A percentile compares a stretch with the other conserved stretches of the same genome.
Evolutionary conservation across 2,888 invertebrate genomes (phyloP).

Genomic region (Mimas tiliae): DNA sequence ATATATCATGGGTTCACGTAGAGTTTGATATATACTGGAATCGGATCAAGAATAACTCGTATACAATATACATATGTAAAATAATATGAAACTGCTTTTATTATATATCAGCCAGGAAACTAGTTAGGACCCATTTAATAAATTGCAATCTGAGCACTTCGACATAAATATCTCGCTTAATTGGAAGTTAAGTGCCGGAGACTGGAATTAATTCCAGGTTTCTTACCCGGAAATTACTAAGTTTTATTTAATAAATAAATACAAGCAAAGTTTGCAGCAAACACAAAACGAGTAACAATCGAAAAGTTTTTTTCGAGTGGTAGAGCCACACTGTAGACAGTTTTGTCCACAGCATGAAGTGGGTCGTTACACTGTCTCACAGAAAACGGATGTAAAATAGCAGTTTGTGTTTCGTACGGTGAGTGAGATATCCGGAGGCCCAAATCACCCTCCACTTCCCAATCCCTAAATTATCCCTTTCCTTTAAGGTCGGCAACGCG

Average conservation of each 20-base stretch:
- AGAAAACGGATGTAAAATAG: no score
- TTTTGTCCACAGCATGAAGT: no score
- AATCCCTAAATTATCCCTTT: no score
- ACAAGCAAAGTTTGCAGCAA: not conserved
- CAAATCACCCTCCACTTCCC: no score
- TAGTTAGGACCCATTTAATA: constrained; percentile 13
- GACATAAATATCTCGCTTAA: constrained; percentile 21
- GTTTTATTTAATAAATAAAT: constrained; percentile 2
- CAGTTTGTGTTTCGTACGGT: no score
- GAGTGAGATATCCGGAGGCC: no score
- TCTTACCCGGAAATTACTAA: not conserved
- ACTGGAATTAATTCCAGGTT: not conserved
- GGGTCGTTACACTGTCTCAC: no score
- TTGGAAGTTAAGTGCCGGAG: constrained; percentile 7
- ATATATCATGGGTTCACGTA: no score
- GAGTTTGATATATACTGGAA: not conserved
- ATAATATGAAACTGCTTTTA: not conserved
- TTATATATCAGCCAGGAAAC: constrained; percentile 4
- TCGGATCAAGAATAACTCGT: not conserved
- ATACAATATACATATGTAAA: no score
- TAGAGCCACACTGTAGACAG: no score
- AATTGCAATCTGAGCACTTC: constrained; percentile 8
- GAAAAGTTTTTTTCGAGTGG: constrained; percentile 36
- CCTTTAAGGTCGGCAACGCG: no score
- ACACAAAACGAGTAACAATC: constrained; percentile 27